These are phyloP conservation scores for Phataginus tricuspis DNA, from an alignment of 2,797 vertebrate species.

Conservation along the genomic window DNA sequence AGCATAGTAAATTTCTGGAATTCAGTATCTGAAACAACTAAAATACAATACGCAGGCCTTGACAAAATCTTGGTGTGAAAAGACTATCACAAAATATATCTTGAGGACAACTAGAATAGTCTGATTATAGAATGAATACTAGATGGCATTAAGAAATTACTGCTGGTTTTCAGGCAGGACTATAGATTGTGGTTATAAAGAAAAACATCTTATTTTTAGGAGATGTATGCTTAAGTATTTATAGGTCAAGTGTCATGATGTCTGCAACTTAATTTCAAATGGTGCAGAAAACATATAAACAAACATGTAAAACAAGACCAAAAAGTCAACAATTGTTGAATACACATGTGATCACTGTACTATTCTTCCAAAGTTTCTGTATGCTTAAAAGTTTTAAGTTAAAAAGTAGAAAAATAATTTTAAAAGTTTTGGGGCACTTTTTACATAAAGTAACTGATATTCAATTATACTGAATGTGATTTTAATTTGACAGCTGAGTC, in stretches of 20 bases:
- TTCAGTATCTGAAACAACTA: constrained; percentile 47
- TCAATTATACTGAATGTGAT: background rate
- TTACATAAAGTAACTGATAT: background rate
- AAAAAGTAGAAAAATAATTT: constrained; percentile 39
- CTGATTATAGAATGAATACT: constrained; percentile 11
- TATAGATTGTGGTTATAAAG: background rate
- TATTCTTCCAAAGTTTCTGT: background rate
- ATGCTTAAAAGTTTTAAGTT: constrained; percentile 42
- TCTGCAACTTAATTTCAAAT: constrained; percentile 33
- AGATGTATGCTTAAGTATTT: background rate
- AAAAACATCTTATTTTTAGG: background rate
- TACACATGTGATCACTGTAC: background rate
- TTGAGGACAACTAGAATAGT: background rate
- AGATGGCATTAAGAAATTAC: constrained; percentile 21
- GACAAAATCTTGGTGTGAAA: constrained; percentile 51
- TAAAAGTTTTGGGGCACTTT: background rate
- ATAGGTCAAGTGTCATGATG: background rate
- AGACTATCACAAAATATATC: constrained; percentile 13
- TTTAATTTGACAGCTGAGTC: constrained; percentile 53
- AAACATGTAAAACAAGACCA: background rate
- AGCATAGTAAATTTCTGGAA: constrained; percentile 5
- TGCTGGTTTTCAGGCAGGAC: background rate
- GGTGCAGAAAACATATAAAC: background rate
- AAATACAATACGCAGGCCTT: background rate
- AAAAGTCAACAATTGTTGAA: constrained; percentile 23